Evolutionary conservation across 2,888 invertebrate species (phyloP).

Genomic region (Corythucha ciliata): DNA sequence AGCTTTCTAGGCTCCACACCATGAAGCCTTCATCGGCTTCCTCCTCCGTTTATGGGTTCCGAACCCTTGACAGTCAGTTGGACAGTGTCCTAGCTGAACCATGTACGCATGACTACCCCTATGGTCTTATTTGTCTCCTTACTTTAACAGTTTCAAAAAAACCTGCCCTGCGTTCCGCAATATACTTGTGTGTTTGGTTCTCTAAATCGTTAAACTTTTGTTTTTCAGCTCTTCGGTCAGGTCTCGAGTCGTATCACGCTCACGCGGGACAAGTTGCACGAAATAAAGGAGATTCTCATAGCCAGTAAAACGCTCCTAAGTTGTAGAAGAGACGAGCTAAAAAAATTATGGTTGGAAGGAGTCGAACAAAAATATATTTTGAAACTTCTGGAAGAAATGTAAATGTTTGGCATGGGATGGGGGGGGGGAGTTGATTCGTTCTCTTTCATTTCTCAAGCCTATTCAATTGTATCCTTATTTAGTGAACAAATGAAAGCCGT

Average conservation of each 20-base stretch:
- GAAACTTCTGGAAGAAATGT: slow-evolving; percentile 84
- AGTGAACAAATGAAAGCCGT: slow-evolving; percentile 69
- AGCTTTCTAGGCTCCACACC: no score
- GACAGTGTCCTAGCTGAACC: no score
- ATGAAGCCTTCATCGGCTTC: no score
- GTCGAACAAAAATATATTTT: slow-evolving; percentile 91
- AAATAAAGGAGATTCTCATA: slow-evolving; percentile 69
- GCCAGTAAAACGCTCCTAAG: slow-evolving; percentile 78
- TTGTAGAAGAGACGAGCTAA: slow-evolving; percentile 84
- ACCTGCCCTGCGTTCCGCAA: no score
- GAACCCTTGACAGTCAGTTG: no score
- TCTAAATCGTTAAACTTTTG: slow-evolving; percentile 11
- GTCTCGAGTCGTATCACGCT: slow-evolving; percentile 67
- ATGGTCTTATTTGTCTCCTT: no score
- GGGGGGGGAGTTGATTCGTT: not conserved
- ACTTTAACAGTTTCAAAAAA: no score
- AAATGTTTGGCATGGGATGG: no score
- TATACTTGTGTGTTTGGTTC: no score
- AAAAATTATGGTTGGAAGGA: slow-evolving; percentile 88
- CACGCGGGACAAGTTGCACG: slow-evolving; percentile 63
- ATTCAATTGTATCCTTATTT: no score
- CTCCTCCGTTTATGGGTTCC: no score
- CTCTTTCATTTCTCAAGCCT: slow-evolving; percentile 25
- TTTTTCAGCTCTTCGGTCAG: slow-evolving; percentile 57
- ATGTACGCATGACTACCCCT: no score